Evolutionary conservation across 2,888 invertebrate species (phyloP).

Genomic region (Agrochola circellaris): DNA sequence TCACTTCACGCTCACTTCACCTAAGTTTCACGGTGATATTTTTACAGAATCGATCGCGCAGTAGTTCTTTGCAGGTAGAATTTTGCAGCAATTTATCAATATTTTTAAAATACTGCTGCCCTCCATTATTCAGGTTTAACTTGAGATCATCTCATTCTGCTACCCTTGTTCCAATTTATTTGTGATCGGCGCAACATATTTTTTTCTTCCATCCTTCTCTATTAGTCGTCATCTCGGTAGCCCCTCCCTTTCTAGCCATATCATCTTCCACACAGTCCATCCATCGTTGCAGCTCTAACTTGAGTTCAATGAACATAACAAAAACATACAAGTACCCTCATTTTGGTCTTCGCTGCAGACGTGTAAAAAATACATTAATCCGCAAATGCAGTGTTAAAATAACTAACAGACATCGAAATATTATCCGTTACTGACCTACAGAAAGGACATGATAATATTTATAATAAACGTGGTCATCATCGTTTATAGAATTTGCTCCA

Average conservation of each 20-base stretch:
- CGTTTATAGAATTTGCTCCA: slow-evolving; percentile 5
- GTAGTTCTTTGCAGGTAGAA: background rate
- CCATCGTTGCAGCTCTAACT: background rate
- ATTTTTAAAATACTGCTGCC: background rate
- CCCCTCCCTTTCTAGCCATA: background rate
- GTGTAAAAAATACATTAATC: background rate
- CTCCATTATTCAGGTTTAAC: background rate
- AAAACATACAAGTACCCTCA: background rate
- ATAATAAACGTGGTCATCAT: slow-evolving; percentile 3
- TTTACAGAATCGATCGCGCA: too few relatives aligned
- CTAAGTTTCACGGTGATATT: too few relatives aligned
- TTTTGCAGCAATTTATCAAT: background rate
- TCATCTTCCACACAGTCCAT: background rate
- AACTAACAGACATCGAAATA: background rate
- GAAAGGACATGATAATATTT: slow-evolving; percentile 24
- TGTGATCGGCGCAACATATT: too few relatives aligned
- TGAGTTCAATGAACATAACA: background rate
- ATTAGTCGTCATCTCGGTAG: too few relatives aligned
- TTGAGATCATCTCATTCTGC: too few relatives aligned
- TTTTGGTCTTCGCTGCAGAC: too few relatives aligned
- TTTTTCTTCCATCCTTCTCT: too few relatives aligned
- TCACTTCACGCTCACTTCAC: too few relatives aligned
- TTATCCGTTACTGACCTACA: slow-evolving; percentile 43
- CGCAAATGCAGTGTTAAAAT: slow-evolving; percentile 2
- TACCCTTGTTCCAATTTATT: too few relatives aligned